phyloP scores from a whole-genome alignment of 2,797 vertebrate species.

The Mus minutoides region DNA sequence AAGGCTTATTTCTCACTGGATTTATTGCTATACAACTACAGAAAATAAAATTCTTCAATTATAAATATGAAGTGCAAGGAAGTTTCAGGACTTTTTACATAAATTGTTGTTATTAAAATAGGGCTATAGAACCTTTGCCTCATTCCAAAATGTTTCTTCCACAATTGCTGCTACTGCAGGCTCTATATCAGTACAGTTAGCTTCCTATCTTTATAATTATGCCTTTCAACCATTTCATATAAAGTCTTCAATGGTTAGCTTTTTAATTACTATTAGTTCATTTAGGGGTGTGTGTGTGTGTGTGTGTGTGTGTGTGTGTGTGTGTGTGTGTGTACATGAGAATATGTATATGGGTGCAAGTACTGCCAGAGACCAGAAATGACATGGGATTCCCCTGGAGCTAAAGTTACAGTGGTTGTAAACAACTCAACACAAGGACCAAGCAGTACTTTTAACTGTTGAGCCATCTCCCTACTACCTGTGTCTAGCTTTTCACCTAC shows the following conservation, averaged over 20 bases:
- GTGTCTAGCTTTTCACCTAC: background rate
- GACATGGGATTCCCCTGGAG: background rate
- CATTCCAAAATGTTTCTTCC: background rate
- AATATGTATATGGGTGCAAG: background rate
- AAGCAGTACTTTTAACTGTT: background rate
- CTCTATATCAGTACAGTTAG: background rate
- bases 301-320: no score
- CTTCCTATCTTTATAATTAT: background rate
- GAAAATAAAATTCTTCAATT: background rate
- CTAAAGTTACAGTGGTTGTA: background rate
- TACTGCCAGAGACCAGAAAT: background rate
- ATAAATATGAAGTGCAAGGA: background rate
- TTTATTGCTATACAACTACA: background rate
- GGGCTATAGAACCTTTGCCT: background rate
- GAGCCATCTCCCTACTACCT: background rate
- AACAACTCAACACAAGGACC: background rate
- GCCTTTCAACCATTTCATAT: background rate
- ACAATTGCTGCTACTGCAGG: accelerated
- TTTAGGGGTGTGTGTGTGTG: background rate
- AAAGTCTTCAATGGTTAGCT: background rate
- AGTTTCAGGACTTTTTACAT: background rate
- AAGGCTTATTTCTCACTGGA: background rate
- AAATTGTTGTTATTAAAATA: background rate
- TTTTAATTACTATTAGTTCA: background rate
- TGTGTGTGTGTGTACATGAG: background rate